Conservation (phyloP, 2,797 vertebrate species). For the Enteromius viviparus region DNA sequence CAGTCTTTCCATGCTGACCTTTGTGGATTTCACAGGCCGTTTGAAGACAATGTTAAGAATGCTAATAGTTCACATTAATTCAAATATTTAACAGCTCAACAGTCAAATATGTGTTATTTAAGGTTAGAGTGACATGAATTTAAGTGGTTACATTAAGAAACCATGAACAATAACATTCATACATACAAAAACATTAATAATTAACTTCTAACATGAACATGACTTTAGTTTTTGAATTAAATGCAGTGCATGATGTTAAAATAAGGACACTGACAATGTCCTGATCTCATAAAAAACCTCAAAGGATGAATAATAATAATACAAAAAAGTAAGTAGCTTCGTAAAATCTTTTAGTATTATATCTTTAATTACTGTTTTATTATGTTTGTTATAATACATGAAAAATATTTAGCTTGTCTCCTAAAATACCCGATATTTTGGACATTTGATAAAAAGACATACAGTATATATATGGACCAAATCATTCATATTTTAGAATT, state of each 20-base stretch:
- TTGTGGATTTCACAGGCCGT: not conserved
- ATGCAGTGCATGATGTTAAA: no score
- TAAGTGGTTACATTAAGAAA: not conserved
- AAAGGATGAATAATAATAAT: no score
- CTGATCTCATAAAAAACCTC: no score
- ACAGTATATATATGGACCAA: no score
- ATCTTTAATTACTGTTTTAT: not conserved
- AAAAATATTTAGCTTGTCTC: not conserved
- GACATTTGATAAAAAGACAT: not conserved
- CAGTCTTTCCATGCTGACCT: not conserved
- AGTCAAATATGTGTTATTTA: not conserved
- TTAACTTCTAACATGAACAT: not conserved
- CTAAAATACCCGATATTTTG: not conserved
- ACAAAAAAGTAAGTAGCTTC: not conserved
- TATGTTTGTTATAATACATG: no score
- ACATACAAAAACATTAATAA: not conserved
- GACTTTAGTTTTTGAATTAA: not conserved
- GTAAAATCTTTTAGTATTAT: not conserved
- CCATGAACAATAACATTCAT: not conserved
- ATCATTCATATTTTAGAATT: not conserved
- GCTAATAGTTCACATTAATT: not conserved
- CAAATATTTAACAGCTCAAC: not conserved
- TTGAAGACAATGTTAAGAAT: not conserved
- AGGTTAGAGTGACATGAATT: not conserved
- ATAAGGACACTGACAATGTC: no score